These are phyloP conservation scores for Drosophila borborema DNA, from an alignment of 2,888 invertebrate species.

Conservation along the genomic window DNA sequence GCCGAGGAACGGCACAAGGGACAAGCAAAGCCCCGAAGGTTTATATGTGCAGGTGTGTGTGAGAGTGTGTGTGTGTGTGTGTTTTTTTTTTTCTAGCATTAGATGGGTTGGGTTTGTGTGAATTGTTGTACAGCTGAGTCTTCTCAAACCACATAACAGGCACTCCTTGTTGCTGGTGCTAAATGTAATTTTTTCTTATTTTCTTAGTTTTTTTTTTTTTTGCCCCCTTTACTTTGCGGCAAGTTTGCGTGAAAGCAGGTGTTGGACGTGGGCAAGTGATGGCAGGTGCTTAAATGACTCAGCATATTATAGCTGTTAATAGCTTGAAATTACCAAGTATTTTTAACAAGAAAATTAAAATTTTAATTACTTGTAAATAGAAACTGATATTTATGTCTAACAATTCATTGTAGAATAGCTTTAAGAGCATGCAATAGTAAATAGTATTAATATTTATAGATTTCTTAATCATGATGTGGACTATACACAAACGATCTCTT, in stretches of 20 bases:
- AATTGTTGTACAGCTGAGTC: background rate
- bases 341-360: background rate
- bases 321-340: background rate
- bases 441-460: too few relatives aligned
- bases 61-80: background rate
- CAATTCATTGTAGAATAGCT: too few relatives aligned
- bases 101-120: background rate
- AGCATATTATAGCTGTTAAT: conserved; percentile 12
- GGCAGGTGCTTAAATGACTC: conserved; percentile 11
- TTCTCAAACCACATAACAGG: conserved; percentile 40
- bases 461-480: too few relatives aligned
- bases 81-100: background rate
- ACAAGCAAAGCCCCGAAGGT: conserved; percentile 40
- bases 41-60: conserved; percentile 26
- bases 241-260: conserved; percentile 6
- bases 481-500: too few relatives aligned
- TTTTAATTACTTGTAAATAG: background rate
- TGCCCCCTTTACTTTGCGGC: conserved; percentile 11
- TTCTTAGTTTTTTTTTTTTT: background rate
- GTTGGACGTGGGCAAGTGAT: conserved; percentile 18
- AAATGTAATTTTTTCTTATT: conserved; percentile 32
- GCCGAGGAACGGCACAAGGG: conserved; percentile 39
- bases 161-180: conserved; percentile 51
- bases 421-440: too few relatives aligned
- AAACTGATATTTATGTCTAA: background rate